phyloP scores from a whole-genome alignment of 2,888 invertebrate genomes.

The Cephus runcator region DNA sequence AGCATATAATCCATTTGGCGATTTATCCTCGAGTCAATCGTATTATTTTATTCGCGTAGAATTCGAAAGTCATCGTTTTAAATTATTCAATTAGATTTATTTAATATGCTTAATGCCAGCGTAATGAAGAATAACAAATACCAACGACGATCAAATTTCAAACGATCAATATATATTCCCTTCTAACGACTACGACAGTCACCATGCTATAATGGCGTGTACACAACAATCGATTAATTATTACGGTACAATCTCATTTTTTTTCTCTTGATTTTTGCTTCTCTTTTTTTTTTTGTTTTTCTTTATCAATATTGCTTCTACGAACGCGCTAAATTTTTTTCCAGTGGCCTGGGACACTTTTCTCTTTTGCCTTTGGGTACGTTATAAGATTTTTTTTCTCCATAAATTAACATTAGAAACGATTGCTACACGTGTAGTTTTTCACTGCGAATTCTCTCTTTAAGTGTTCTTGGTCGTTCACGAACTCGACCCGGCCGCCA shows the following conservation, averaged over 20 bases:
- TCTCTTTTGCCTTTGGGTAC: constrained; percentile 7
- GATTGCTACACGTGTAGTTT: constrained; percentile 28
- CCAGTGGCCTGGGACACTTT: constrained; percentile 9
- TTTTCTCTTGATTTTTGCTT: constrained; percentile 10
- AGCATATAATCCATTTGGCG: background rate
- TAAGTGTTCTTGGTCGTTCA: constrained; percentile 37
- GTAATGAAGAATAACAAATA: background rate
- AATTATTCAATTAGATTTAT: background rate
- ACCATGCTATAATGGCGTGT: background rate
- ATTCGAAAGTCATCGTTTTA: background rate
- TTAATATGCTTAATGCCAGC: background rate
- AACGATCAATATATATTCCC: background rate
- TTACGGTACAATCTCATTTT: background rate
- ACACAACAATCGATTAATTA: background rate
- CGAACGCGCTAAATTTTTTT: constrained; percentile 29
- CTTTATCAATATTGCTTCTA: constrained; percentile 49
- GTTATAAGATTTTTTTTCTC: background rate
- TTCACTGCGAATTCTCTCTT: constrained; percentile 51
- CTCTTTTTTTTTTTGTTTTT: constrained; percentile 11
- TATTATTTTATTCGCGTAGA: background rate
- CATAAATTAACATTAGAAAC: background rate
- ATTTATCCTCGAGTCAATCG: background rate
- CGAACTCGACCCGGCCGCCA: constrained; percentile 32
- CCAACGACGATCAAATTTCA: background rate
- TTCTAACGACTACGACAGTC: background rate